phyloP scores from a whole-genome alignment of 1,140 invertebrate genomes.

The Philotrypesis tridentata region DNA sequence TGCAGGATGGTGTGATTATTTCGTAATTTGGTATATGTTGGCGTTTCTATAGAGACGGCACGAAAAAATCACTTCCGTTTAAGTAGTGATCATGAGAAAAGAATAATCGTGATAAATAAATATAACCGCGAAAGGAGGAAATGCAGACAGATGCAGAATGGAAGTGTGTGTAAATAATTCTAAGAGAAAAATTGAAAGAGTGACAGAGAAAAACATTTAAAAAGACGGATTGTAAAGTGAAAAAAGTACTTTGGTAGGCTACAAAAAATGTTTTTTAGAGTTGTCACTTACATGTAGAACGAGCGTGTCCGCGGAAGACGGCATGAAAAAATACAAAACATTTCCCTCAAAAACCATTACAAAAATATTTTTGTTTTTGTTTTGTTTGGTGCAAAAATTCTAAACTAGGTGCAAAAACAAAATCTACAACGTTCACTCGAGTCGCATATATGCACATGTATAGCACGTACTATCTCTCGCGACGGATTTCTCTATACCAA shows the following conservation, averaged over 20 bases:
- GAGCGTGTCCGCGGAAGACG: conserved; percentile 71
- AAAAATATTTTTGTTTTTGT: conserved; percentile 60
- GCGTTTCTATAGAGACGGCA: conserved; percentile 21
- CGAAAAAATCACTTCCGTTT: conserved; percentile 26
- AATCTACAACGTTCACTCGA: conserved; percentile 51
- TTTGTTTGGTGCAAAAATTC: conserved; percentile 65
- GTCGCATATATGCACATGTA: conserved; percentile 8
- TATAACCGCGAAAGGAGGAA: not conserved
- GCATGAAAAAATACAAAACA: conserved; percentile 70
- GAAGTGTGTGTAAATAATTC: not conserved
- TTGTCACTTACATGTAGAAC: conserved; percentile 71
- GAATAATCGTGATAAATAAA: conserved; percentile 16
- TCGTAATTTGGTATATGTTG: not conserved
- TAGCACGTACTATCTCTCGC: not conserved
- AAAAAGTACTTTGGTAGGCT: conserved; percentile 53
- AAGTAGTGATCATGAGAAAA: too few species aligned
- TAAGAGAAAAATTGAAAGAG: conserved; percentile 9
- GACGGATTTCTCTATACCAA: not conserved
- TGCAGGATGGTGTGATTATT: conserved; percentile 38
- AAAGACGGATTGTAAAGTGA: conserved; percentile 58
- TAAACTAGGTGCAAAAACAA: conserved; percentile 66
- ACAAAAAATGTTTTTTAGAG: conserved; percentile 48
- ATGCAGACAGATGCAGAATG: not conserved
- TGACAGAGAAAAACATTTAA: conserved; percentile 34
- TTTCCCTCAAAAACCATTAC: conserved; percentile 70